Evolutionary conservation across 1,140 invertebrate species (phyloP).

Genomic region (Orussus abietinus): DNA sequence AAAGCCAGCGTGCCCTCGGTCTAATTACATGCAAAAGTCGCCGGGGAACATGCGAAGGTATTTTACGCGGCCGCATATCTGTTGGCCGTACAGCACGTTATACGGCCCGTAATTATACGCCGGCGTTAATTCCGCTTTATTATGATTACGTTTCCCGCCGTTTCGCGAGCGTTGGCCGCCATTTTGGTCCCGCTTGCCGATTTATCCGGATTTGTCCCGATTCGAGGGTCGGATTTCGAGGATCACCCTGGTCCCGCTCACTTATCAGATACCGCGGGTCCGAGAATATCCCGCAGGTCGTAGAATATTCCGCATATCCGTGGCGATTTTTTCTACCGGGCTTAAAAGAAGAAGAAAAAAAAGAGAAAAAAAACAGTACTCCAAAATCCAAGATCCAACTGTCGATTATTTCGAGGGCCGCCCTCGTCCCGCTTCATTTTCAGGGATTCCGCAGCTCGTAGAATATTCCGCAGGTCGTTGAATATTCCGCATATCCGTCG

Average conservation of each 20-base stretch:
- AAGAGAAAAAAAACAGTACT: no score
- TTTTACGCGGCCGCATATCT: background rate
- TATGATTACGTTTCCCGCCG: slow-evolving; percentile 11
- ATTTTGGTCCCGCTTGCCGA: background rate
- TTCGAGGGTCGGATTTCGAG: slow-evolving; percentile 10
- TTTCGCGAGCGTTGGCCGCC: background rate
- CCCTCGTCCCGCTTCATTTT: background rate
- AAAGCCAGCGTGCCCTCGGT: no score
- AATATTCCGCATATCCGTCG: slow-evolving; percentile 13
- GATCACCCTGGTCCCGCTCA: background rate
- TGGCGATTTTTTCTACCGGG: background rate
- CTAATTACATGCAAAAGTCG: slow-evolving; percentile 14
- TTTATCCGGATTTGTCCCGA: background rate
- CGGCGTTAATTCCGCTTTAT: slow-evolving; percentile 12
- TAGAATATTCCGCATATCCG: slow-evolving; percentile 12
- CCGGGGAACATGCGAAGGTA: slow-evolving; percentile 6
- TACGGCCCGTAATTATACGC: slow-evolving; percentile 4
- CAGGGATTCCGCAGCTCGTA: slow-evolving; percentile 1
- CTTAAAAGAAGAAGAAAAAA: no score
- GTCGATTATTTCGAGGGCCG: slow-evolving; percentile 5
- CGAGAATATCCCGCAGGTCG: background rate
- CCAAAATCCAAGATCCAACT: no score
- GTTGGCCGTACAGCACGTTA: background rate
- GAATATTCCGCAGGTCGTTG: background rate
- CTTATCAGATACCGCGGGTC: slow-evolving; percentile 5